A percentile compares a stretch with the other conserved stretches of the same genome.
Conservation (phyloP, 1,140 invertebrate genomes). For the Zelostemma sp. region DNA sequence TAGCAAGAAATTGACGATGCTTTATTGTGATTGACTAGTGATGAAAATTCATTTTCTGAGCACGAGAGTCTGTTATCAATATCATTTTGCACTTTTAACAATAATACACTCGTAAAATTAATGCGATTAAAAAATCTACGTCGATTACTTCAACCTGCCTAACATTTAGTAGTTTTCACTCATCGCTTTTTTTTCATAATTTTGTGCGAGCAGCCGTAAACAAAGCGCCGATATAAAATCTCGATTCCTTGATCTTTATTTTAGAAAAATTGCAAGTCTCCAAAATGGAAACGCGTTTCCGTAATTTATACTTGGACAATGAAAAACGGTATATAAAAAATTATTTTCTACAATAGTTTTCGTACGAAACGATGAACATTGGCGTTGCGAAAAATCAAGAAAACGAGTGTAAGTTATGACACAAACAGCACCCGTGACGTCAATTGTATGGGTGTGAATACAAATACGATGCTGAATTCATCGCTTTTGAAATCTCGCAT, state of each 20-base stretch:
- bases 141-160: slow-evolving; percentile 4
- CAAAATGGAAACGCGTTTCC: too few relatives aligned
- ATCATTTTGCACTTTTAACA: slow-evolving; percentile 32
- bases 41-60: slow-evolving; percentile 19
- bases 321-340: neutral
- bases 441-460: neutral
- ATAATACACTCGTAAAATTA: slow-evolving; percentile 23
- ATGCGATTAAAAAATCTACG: slow-evolving; percentile 16
- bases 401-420: neutral
- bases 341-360: too few relatives aligned
- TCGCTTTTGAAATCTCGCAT: too few relatives aligned
- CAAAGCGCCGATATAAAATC: slow-evolving; percentile 11
- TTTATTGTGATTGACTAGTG: slow-evolving; percentile 27
- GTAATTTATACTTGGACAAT: neutral
- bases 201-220: slow-evolving; percentile 38
- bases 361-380: neutral
- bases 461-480: too few relatives aligned
- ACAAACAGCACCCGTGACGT: neutral
- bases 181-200: slow-evolving; percentile 6
- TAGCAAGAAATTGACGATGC: slow-evolving; percentile 18
- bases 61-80: slow-evolving; percentile 12
- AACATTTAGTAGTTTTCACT: neutral
- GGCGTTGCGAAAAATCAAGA: neutral
- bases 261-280: neutral
- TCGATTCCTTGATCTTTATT: slow-evolving; percentile 2